Conservation (phyloP, 2,113 vertebrate species). For the Chaetura pelagica region DNA sequence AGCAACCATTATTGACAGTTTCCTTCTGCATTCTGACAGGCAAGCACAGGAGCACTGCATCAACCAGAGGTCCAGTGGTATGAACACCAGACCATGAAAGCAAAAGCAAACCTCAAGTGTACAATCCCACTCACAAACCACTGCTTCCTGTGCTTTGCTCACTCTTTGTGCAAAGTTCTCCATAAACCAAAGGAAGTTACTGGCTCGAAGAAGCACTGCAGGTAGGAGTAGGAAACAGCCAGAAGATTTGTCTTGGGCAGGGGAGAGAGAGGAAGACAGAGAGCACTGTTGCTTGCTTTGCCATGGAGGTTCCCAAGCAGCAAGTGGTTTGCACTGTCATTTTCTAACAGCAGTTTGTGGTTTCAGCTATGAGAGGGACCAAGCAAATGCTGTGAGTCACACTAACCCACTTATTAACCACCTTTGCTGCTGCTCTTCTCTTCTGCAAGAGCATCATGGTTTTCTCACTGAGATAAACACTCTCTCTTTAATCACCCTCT, state of each 20-base stretch:
- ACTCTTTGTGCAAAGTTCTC: neutral
- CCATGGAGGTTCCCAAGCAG: neutral
- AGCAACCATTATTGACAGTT: neutral
- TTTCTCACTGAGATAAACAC: neutral
- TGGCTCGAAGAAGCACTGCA: neutral
- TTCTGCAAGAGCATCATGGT: neutral
- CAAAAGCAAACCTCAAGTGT: neutral
- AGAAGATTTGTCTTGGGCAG: fast-evolving
- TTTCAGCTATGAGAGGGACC: neutral
- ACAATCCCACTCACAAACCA: neutral
- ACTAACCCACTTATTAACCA: neutral
- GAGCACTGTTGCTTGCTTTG: neutral
- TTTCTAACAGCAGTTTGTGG: neutral
- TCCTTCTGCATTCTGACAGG: neutral
- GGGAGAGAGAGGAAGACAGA: neutral
- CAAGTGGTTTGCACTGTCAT: neutral
- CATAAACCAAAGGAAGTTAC: neutral
- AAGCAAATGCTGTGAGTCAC: neutral
- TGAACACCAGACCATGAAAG: neutral
- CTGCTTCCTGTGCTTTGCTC: neutral
- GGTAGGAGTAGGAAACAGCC: neutral
- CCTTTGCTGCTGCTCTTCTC: neutral
- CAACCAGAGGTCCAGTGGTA: neutral
- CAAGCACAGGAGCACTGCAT: fast-evolving
- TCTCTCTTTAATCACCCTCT: neutral